phyloP scores from a whole-genome alignment of 1,140 invertebrate species.

The Philotrypesis tridentata region DNA sequence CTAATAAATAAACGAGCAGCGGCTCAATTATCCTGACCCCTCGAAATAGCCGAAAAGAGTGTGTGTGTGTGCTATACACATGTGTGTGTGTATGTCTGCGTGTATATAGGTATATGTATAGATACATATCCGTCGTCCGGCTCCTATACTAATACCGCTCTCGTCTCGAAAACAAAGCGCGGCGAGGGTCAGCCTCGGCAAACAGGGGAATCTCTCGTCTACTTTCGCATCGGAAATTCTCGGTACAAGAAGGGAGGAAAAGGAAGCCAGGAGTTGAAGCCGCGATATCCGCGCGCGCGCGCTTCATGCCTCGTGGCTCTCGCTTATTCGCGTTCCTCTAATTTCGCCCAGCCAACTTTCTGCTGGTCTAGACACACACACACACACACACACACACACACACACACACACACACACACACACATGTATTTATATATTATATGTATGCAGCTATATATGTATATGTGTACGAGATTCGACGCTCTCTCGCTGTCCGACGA shows the following conservation, averaged over 20 bases:
- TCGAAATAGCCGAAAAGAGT: not conserved
- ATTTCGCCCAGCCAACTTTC: constrained; percentile 15
- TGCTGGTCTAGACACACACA: not conserved
- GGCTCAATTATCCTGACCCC: constrained; percentile 18
- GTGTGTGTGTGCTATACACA: too few species aligned
- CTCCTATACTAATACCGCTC: too few species aligned
- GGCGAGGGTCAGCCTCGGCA: constrained; percentile 10
- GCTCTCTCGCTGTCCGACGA: too few species aligned
- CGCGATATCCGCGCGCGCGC: constrained; percentile 11
- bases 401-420: too few species aligned
- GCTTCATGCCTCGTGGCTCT: constrained; percentile 20
- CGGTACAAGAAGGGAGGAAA: constrained; percentile 12
- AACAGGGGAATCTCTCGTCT: constrained; percentile 10
- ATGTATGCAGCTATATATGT: too few species aligned
- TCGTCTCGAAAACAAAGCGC: constrained; percentile 14
- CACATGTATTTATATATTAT: too few species aligned
- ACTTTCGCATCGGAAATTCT: constrained; percentile 26
- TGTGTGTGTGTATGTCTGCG: too few species aligned
- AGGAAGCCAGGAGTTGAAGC: not conserved
- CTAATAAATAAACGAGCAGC: constrained; percentile 23
- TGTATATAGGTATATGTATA: too few species aligned
- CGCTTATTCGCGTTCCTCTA: constrained; percentile 7
- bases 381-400: too few species aligned
- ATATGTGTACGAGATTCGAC: too few species aligned
- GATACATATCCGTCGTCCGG: not conserved